Percentiles rank a stretch among this genome's conserved stretches.
These are phyloP conservation scores for Telenomus remus DNA, from an alignment of 1,140 invertebrate genomes.

Conservation along the genomic window DNA sequence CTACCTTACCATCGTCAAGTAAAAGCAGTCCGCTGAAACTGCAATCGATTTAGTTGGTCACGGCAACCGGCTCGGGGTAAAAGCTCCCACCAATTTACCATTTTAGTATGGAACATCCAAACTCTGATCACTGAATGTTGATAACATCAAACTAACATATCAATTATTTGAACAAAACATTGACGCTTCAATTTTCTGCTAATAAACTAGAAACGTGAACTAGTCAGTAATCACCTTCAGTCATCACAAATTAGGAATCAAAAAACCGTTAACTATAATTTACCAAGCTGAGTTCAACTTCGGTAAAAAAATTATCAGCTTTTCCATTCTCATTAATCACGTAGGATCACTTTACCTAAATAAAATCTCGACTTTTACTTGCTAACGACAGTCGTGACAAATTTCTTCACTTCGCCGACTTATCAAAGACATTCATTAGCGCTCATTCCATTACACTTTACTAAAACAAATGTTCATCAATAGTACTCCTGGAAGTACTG, in stretches of 20 bases:
- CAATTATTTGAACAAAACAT: too few relatives aligned
- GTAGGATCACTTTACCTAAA: constrained; percentile 36
- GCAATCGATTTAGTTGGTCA: constrained; percentile 37
- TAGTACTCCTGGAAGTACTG: constrained; percentile 43
- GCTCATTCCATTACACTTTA: constrained; percentile 38
- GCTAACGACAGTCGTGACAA: constrained; percentile 41
- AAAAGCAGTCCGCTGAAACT: constrained; percentile 21
- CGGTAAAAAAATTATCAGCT: too few relatives aligned
- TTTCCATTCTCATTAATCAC: constrained; percentile 34
- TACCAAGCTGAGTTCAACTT: too few relatives aligned
- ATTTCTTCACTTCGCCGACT: constrained; percentile 46
- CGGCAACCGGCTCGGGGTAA: constrained; percentile 47
- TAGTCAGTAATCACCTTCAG: too few relatives aligned
- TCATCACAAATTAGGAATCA: too few relatives aligned
- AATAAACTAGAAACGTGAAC: too few relatives aligned
- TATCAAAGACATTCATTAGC: constrained; percentile 51
- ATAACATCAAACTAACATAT: neutral
- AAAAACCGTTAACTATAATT: too few relatives aligned
- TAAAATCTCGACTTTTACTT: constrained; percentile 35
- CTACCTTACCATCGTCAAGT: constrained; percentile 45
- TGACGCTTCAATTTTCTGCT: too few relatives aligned
- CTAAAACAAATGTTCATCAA: constrained; percentile 54
- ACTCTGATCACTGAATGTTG: neutral
- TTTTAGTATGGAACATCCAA: constrained; percentile 14
- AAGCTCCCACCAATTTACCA: constrained; percentile 34